A percentile compares a stretch with the other conserved stretches of the same genome.
Conservation (phyloP, 30 jellyfish, hydroid and myxozoan species). For the Hydractinia symbiolongicarpus region DNA sequence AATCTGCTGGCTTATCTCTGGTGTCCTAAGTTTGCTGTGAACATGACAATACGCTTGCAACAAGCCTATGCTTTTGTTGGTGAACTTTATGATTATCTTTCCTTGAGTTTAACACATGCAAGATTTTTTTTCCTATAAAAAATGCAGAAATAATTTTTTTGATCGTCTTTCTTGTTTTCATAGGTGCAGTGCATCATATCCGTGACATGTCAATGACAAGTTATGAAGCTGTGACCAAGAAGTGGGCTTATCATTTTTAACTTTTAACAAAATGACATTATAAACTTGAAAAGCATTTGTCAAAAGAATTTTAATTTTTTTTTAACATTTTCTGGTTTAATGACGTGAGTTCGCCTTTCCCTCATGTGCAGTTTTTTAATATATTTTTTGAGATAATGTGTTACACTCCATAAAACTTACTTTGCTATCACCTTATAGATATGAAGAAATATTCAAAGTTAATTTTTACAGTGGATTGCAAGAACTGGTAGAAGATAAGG, state of each 20-base stretch:
- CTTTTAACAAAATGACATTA: constrained; percentile 52
- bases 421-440: constrained; percentile 4
- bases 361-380: too few species aligned
- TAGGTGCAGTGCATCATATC: constrained; percentile 76
- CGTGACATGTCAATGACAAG: constrained; percentile 76
- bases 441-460: constrained; percentile 36
- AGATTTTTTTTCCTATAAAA: too few species aligned
- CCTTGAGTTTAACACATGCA: too few species aligned
- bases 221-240: constrained; percentile 43
- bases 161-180: too few species aligned
- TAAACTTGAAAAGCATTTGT: constrained; percentile 35
- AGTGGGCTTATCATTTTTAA: constrained; percentile 39
- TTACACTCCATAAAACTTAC: too few species aligned
- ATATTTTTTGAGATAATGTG: too few species aligned
- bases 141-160: too few species aligned
- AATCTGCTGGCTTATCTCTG: too few species aligned
- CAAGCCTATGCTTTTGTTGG: too few species aligned
- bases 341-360: constrained; percentile 39
- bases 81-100: too few species aligned
- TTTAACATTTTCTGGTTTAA: constrained; percentile 30
- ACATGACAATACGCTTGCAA: too few species aligned
- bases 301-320: constrained; percentile 53
- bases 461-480: constrained; percentile 43
- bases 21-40: too few species aligned
- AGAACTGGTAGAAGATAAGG: constrained; percentile 55